phyloP scores from a whole-genome alignment of 2,888 invertebrate genomes.

The Hypomecis punctinalis region DNA sequence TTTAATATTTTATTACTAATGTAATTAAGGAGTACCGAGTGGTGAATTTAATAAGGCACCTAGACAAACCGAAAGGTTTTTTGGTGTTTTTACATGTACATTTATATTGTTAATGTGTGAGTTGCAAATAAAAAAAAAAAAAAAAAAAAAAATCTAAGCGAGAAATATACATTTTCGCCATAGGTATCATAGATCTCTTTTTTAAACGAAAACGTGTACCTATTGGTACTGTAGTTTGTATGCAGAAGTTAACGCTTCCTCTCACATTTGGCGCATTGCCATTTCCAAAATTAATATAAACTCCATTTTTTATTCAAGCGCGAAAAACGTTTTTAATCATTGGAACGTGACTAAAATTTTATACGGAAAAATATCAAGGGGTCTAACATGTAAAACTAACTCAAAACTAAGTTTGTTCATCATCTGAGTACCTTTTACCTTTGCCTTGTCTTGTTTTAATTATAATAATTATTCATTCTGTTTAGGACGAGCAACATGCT shows the following conservation, averaged over 20 bases:
- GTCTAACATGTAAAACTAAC: no score
- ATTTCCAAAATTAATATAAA: constrained; percentile 6
- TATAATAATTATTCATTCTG: not conserved
- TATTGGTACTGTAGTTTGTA: constrained; percentile 2
- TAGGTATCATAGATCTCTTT: not conserved
- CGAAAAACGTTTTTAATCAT: not conserved
- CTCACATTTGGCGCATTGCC: constrained; percentile 10
- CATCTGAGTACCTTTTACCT: not conserved
- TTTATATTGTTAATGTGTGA: no score
- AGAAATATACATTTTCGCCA: no score
- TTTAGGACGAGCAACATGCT: not conserved
- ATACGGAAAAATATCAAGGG: not conserved
- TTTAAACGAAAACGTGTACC: constrained; percentile 3
- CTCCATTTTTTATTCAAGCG: not conserved
- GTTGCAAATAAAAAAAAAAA: no score
- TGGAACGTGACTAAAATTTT: not conserved
- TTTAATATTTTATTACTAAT: no score
- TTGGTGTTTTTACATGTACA: no score
- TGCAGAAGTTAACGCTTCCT: constrained; percentile 9
- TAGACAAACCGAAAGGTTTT: no score
- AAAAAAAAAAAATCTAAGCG: no score
- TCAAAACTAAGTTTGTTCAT: not conserved
- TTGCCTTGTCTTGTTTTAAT: no score
- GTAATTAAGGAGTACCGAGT: no score
- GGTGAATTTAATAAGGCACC: no score